These are phyloP conservation scores for Latheticus oryzae DNA, from an alignment of 2,888 invertebrate genomes.

Conservation along the genomic window DNA sequence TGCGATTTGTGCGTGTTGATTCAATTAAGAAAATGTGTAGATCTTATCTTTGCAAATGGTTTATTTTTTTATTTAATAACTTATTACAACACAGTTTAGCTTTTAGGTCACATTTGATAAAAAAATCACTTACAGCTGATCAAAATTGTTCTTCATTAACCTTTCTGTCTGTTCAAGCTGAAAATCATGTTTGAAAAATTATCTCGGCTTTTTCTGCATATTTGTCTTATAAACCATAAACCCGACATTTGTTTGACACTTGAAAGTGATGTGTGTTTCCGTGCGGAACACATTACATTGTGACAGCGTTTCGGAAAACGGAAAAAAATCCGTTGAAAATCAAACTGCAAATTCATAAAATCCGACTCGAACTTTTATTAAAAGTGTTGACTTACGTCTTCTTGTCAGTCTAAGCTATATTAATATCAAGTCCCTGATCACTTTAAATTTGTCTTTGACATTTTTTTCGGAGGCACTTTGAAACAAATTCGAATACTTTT, in stretches of 20 bases:
- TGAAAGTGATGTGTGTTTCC: conserved; percentile 36
- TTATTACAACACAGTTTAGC: too few relatives aligned
- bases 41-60: too few relatives aligned
- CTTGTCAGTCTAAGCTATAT: conserved; percentile 25
- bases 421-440: conserved; percentile 16
- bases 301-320: conserved; percentile 40
- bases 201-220: conserved; percentile 29
- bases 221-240: conserved; percentile 33
- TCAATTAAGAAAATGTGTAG: too few relatives aligned
- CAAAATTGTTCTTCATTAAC: too few relatives aligned
- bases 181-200: too few relatives aligned
- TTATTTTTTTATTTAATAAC: too few relatives aligned
- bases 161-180: too few relatives aligned
- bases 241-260: conserved; percentile 42
- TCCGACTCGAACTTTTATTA: conserved; percentile 36
- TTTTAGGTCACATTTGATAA: too few relatives aligned
- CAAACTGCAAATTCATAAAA: conserved; percentile 35
- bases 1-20: too few relatives aligned
- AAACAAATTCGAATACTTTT: conserved; percentile 7
- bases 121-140: too few relatives aligned
- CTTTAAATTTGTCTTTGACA: conserved; percentile 9
- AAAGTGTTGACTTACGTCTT: conserved; percentile 37
- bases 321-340: conserved; percentile 39
- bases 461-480: neutral
- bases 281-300: conserved; percentile 37